phyloP scores from a whole-genome alignment of 2,888 invertebrate genomes.

The Elysia crispata region DNA sequence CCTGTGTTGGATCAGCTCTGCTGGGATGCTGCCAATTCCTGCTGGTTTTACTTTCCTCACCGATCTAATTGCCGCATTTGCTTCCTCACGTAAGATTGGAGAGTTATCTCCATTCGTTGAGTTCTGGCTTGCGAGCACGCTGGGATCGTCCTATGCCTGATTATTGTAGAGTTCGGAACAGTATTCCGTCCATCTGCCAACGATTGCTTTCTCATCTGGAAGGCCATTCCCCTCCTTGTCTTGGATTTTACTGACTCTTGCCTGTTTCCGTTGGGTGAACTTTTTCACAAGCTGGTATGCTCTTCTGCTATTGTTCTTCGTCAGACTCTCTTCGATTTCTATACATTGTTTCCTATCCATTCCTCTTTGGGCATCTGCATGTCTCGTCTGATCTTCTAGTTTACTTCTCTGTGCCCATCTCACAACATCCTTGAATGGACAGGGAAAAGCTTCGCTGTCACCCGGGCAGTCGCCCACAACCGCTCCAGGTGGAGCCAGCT shows the following conservation, averaged over 20 bases:
- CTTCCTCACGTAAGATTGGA: no score
- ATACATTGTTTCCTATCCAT: constrained; percentile 13
- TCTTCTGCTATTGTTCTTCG: constrained; percentile 19
- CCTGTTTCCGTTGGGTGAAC: neutral
- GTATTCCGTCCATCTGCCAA: neutral
- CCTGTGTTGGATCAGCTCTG: no score
- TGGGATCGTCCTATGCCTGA: neutral
- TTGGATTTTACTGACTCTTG: neutral
- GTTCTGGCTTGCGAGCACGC: neutral
- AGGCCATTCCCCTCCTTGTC: neutral
- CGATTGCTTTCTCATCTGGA: neutral
- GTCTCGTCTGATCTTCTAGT: constrained; percentile 6
- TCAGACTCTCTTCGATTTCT: constrained; percentile 16
- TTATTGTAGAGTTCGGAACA: neutral
- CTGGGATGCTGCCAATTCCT: no score
- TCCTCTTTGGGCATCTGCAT: neutral
- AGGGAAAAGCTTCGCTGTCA: neutral
- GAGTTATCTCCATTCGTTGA: no score
- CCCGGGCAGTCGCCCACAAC: neutral
- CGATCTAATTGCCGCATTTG: no score
- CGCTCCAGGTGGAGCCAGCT: neutral
- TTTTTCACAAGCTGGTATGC: constrained; percentile 21
- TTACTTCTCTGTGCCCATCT: neutral
- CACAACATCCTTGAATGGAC: no score
- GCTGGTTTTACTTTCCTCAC: no score